Base-by-base conservation (phyloP, 2,113 vertebrate genomes). In the Toxostoma redivivum region DNA sequence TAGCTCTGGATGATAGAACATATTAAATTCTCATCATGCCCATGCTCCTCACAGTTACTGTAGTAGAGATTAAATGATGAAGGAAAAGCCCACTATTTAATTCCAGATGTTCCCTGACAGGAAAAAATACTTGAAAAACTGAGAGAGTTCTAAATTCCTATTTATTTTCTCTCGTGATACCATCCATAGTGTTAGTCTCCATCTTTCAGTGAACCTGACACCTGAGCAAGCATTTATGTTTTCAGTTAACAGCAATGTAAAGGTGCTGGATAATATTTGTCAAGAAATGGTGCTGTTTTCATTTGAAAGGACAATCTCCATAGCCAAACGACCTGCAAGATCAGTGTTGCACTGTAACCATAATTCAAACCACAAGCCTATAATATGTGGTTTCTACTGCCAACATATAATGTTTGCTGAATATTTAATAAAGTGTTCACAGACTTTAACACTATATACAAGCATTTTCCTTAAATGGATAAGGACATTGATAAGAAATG, bases 321-420 rank as follows among this genome's bases (percentile, higher is more conserved):
- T 10, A 92, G 79, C 28, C 65, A 73, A 50, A 70, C 15, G 37
- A 90, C 78, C 81, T 80, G 38, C 50, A 94, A 77, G 89, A 95
- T 88, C 72, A 94, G 57, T 54, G 72, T 53, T 92, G 42, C 65
- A 56, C 61, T 93, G 51, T 67, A 94, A 74, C 72, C 67, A 51
- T 95, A 95, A 92, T 73, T 82, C 69, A 92, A 97, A 97, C 67
- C 85, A 97, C 92, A 94, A 91, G 78, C 53, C 57, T 89, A 47
- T 81, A 96, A 79, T 62, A 77, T 3, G 13, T 67, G 84, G 54
- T 86, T 88, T 50, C 44, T 54, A 58, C 74, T 86, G 97, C 86
- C 76, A 96, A 82, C 58, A 56, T 44, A 86, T 54, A 91, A 87
- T 47, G 61, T 86, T 94, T 91, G n/a, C 77, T 96, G 91, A 90